Evolutionary conservation across 2,113 vertebrate species (phyloP), one percentile per base, ranked within the genome.

Genomic region (Thryonomys swinderianus): DNA sequence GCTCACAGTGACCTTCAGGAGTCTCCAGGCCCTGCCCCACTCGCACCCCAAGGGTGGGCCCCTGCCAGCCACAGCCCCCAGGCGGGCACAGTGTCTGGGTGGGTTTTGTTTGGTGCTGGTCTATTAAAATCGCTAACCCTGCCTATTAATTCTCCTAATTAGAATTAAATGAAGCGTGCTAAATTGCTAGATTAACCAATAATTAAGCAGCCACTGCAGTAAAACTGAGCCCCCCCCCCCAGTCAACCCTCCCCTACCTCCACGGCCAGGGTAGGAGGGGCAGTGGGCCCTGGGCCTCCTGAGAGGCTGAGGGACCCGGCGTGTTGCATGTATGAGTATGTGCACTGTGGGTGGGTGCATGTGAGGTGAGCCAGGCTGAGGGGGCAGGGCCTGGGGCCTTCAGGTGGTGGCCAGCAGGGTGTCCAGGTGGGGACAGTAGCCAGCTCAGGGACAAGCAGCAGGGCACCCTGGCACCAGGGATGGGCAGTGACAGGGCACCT

Each of bases 91-190:
- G 92, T 74, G 90, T 94, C 97, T 89, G 92, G 91, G 83, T 95
- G 95, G 88, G 97, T 97, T 98, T 98, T 98, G 98, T 98, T 98
- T 98, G 96, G 98, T 97, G 96, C 98, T 97, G 97, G 98, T 98
- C 98, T 98, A 97, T 97, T 98, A 98, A 98, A 98, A 98, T 98
- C 97, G 95, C 98, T 98, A 98, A 98, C 97, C 97, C 97, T 98
- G 98, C 98, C 98, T 99, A 99, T 99, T 99, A 99, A 99, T 99
- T 99, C 97, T 98, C 98, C 98, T 99, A 99, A 99, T 99, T 99
- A 99, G 98, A 99, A 99, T 98, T 99, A 99, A 99, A 99, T 99
- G 98, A 99, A 99, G 98, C 98, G 98, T 98, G 98, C 80, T 98
- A 98, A 99, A 99, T 98, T 98, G 98, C 98, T 98, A 99, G 98